A percentile compares a stretch with the other conserved stretches of the same genome.
phyloP scores from a whole-genome alignment of 2,888 invertebrate species.

The Agrilus biguttatus region DNA sequence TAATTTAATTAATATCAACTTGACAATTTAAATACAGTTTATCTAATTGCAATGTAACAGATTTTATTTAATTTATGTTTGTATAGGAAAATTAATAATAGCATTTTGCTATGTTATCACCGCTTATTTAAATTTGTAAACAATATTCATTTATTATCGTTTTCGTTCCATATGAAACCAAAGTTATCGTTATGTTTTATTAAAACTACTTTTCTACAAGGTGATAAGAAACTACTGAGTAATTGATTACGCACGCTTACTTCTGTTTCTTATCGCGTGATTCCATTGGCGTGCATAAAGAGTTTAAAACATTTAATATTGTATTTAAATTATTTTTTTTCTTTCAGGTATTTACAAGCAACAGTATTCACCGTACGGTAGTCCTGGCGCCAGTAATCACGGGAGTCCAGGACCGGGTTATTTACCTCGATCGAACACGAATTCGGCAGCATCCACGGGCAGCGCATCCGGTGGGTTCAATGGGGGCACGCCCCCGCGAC shows the following conservation, averaged over 20 bases:
- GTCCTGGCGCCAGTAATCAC: slow-evolving; percentile 45
- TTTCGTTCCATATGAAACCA: too few relatives aligned
- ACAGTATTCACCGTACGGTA: slow-evolving; percentile 54
- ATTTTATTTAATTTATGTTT: too few relatives aligned
- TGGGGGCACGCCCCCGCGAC: slow-evolving; percentile 35
- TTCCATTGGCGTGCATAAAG: background rate
- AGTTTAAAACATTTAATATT: background rate
- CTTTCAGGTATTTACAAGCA: slow-evolving; percentile 31
- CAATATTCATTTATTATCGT: too few relatives aligned
- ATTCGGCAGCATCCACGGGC: slow-evolving; percentile 12
- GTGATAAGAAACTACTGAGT: background rate
- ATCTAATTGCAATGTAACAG: too few relatives aligned
- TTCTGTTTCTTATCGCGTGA: too few relatives aligned
- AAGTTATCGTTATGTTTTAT: too few relatives aligned
- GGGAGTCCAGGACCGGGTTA: slow-evolving; percentile 34
- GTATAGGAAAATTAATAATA: too few relatives aligned
- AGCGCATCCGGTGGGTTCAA: slow-evolving; percentile 15
- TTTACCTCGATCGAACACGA: slow-evolving; percentile 17
- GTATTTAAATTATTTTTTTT: too few relatives aligned
- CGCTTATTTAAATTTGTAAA: background rate
- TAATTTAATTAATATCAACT: too few relatives aligned
- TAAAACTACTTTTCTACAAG: background rate
- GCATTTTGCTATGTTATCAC: too few relatives aligned
- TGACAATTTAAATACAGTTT: too few relatives aligned
- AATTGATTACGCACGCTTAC: background rate